Conservation (phyloP, 1,140 invertebrate species). For the Nixonia krombeini region DNA sequence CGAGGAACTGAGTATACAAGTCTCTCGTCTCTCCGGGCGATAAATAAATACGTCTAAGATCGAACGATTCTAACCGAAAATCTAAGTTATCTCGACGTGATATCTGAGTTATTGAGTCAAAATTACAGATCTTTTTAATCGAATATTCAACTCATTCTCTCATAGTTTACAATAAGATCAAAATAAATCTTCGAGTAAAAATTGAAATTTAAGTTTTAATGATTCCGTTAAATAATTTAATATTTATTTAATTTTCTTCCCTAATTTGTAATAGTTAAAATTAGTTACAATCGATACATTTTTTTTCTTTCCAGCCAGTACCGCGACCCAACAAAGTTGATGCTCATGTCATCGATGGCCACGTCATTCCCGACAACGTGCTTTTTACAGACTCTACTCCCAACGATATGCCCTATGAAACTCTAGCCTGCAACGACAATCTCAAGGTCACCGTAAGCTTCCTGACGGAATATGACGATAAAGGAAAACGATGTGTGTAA, state of each 20-base stretch:
- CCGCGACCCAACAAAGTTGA: slow-evolving; percentile 81
- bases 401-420: slow-evolving; percentile 79
- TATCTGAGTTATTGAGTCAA: too few relatives aligned
- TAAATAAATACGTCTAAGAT: slow-evolving; percentile 15
- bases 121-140: too few relatives aligned
- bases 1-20: slow-evolving; percentile 10
- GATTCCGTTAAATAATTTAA: not conserved
- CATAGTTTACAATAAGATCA: too few relatives aligned
- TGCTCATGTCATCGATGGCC: slow-evolving; percentile 88
- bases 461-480: slow-evolving; percentile 75
- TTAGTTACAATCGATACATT: slow-evolving; percentile 1
- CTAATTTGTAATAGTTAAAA: slow-evolving; percentile 1
- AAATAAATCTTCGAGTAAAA: too few relatives aligned
- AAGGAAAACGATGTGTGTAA: slow-evolving; percentile 73
- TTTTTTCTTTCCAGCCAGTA: slow-evolving; percentile 71
- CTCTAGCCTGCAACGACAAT: slow-evolving; percentile 85
- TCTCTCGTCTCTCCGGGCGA: slow-evolving; percentile 3
- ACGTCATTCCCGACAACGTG: slow-evolving; percentile 89
- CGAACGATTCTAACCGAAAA: too few relatives aligned
- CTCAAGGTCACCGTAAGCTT: slow-evolving; percentile 86
- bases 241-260: not conserved
- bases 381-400: slow-evolving; percentile 87
- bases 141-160: too few relatives aligned
- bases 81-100: too few relatives aligned
- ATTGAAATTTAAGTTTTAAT: too few relatives aligned